Evolutionary conservation across 2,113 vertebrate genomes (phyloP).

Genomic region (Corydoras maculifer): DNA sequence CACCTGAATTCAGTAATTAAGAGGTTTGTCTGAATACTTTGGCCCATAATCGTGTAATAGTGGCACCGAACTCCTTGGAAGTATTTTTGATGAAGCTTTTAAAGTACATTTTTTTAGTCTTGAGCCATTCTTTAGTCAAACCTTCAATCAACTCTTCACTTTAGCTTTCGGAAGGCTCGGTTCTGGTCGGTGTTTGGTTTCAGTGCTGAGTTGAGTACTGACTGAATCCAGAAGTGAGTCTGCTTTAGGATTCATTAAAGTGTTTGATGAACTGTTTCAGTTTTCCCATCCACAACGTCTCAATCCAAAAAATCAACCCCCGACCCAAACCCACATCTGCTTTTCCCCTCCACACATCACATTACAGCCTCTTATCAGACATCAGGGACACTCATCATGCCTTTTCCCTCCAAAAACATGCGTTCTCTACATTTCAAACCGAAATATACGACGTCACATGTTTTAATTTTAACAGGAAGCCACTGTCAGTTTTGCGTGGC

Average conservation of each 20-base stretch:
- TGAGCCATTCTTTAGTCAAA: too few relatives aligned
- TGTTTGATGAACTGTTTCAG: neutral
- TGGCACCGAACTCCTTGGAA: too few relatives aligned
- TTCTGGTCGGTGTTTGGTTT: too few relatives aligned
- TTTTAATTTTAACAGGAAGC: conserved; percentile 22
- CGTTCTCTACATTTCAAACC: neutral
- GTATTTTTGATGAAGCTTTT: too few relatives aligned
- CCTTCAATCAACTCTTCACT: too few relatives aligned
- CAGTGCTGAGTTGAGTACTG: neutral
- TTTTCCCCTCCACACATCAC: conserved; percentile 9
- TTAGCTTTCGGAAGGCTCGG: too few relatives aligned
- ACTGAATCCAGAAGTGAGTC: conserved; percentile 14
- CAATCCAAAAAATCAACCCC: conserved; percentile 5
- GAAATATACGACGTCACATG: neutral
- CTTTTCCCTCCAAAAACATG: neutral
- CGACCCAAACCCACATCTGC: conserved; percentile 24
- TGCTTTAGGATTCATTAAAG: neutral
- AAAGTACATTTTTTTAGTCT: too few relatives aligned
- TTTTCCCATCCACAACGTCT: neutral
- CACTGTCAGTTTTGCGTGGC: neutral
- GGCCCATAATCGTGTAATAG: too few relatives aligned
- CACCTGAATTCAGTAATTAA: too few relatives aligned
- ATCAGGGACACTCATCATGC: conserved; percentile 28
- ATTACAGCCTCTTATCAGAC: conserved; percentile 21
- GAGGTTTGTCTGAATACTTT: too few relatives aligned